Evolutionary conservation across 2,797 vertebrate species (phyloP).

Genomic region (Melanotaenia maccullochi): DNA sequence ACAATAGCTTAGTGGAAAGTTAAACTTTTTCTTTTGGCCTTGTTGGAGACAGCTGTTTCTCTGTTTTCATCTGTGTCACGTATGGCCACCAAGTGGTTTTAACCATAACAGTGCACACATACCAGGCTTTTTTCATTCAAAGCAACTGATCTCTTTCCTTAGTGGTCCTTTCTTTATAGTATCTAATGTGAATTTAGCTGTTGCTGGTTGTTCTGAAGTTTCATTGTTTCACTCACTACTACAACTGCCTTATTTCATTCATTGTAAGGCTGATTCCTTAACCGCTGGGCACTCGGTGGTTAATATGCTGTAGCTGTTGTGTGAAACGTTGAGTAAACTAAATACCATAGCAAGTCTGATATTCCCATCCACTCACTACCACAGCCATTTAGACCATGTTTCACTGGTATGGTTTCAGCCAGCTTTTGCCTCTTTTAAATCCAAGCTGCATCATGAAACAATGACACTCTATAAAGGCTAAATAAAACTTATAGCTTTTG

Average conservation of each 20-base stretch:
- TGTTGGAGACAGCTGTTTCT: neutral
- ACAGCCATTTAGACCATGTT: no score
- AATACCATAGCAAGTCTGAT: no score
- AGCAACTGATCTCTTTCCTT: neutral
- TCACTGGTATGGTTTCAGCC: neutral
- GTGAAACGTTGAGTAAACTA: neutral
- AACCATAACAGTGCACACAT: neutral
- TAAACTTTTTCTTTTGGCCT: neutral
- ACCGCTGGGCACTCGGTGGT: neutral
- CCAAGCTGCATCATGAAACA: neutral
- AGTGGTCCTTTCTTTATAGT: neutral
- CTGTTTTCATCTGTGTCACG: neutral
- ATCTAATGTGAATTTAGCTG: neutral
- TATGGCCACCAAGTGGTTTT: neutral
- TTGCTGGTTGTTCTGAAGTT: neutral
- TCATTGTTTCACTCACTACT: neutral
- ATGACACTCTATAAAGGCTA: neutral
- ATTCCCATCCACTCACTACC: no score
- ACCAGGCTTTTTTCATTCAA: neutral
- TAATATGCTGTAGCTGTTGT: neutral
- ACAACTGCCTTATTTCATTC: no score
- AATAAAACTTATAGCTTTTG: neutral
- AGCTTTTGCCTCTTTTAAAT: neutral
- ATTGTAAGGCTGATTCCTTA: neutral
- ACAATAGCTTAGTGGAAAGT: neutral